Conservation (phyloP, 2,888 invertebrate genomes). For the Cenopis cana region DNA sequence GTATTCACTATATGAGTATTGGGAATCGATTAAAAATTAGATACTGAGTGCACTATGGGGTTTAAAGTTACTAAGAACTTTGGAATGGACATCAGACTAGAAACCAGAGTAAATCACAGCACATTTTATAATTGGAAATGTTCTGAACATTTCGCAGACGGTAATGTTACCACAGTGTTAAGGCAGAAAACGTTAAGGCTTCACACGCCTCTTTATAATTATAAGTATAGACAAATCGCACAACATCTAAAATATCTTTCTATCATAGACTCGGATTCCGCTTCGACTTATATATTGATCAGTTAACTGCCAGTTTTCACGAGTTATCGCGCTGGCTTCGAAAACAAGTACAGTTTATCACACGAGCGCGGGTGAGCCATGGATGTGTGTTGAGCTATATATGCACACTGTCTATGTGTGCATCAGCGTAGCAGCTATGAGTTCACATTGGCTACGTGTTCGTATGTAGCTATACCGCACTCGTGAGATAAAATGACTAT, state of each 20-base stretch:
- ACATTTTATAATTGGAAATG: conserved; percentile 68
- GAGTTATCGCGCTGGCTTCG: background rate
- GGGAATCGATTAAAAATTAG: background rate
- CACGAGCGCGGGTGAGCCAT: too few relatives aligned
- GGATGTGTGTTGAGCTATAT: too few relatives aligned
- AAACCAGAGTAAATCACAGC: conserved; percentile 72
- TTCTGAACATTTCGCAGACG: conserved; percentile 72
- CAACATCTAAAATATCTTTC: background rate
- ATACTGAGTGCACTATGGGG: background rate
- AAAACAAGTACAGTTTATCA: too few relatives aligned
- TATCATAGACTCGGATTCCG: background rate
- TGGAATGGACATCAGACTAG: conserved; percentile 76
- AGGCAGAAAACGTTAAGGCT: conserved; percentile 67
- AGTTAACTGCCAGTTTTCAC: background rate
- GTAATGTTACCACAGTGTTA: conserved; percentile 64
- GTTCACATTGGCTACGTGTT: too few relatives aligned
- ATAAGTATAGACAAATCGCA: background rate
- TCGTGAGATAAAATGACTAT: too few relatives aligned
- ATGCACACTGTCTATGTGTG: too few relatives aligned
- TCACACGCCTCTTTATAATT: conserved; percentile 15
- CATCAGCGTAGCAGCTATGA: too few relatives aligned
- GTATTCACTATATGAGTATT: background rate
- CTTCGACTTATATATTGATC: background rate
- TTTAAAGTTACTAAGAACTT: conserved; percentile 38
- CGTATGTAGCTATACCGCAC: too few relatives aligned